phyloP scores from a whole-genome alignment of 2,113 vertebrate species.

The Rhabdornis inornatus region DNA sequence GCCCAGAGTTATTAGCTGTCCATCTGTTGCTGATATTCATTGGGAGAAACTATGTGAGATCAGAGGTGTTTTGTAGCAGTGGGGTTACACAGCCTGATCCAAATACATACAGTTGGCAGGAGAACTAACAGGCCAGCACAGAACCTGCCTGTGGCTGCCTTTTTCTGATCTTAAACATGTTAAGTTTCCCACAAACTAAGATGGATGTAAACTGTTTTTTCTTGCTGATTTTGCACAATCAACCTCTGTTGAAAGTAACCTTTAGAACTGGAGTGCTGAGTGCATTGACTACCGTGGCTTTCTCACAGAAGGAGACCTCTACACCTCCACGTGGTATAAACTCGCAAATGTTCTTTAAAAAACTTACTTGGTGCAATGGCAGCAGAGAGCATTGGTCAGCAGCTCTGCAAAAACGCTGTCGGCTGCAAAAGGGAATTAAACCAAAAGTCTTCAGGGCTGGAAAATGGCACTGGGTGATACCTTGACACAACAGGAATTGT shows the following conservation, averaged over 20 bases:
- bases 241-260: neutral
- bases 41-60: neutral
- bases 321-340: neutral
- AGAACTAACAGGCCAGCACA: neutral
- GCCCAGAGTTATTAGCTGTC: neutral
- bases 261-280: neutral
- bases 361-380: neutral
- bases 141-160: neutral
- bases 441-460: neutral
- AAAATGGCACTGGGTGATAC: neutral
- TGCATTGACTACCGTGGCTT: neutral
- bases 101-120: neutral
- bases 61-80: neutral
- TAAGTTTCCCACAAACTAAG: neutral
- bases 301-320: neutral
- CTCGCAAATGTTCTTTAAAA: neutral
- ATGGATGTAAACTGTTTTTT: neutral
- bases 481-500: neutral
- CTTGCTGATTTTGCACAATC: slow-evolving; percentile 18
- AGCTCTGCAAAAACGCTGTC: neutral
- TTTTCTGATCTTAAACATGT: slow-evolving; percentile 15
- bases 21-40: neutral
- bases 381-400: neutral
- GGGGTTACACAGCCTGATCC: neutral
- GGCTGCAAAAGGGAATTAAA: neutral